Evolutionary conservation across 2,888 invertebrate species (phyloP).

Genomic region (Flabesymbios commensalis): DNA sequence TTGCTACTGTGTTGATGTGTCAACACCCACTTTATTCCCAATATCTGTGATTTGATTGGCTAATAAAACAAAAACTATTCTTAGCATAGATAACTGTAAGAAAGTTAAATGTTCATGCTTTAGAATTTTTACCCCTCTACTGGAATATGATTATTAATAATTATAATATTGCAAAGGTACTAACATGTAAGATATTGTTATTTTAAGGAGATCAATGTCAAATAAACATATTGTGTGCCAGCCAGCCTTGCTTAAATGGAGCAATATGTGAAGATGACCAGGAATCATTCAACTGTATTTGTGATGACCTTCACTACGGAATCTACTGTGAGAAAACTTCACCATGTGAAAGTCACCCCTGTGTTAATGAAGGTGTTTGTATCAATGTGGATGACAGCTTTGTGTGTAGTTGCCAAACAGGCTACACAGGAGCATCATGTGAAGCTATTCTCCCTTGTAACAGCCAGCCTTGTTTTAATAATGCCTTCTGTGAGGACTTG

Average conservation of each 20-base stretch:
- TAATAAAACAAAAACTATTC: too few relatives aligned
- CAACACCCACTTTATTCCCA: too few relatives aligned
- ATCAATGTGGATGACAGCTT: constrained; percentile 25
- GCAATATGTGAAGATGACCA: not conserved
- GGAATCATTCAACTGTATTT: constrained; percentile 7
- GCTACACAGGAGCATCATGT: constrained; percentile 44
- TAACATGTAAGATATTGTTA: not conserved
- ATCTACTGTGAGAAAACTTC: constrained; percentile 7
- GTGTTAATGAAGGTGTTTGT: constrained; percentile 37
- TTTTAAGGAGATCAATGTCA: constrained; percentile 35
- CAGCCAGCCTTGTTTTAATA: constrained; percentile 41
- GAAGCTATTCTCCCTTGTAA: constrained; percentile 41
- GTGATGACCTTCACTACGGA: constrained; percentile 1
- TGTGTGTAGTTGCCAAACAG: constrained; percentile 34
- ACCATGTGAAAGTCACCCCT: constrained; percentile 36
- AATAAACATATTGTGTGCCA: constrained; percentile 17
- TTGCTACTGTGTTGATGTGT: too few relatives aligned
- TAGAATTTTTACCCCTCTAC: not conserved
- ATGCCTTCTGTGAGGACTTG: constrained; percentile 37
- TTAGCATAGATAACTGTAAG: too few relatives aligned
- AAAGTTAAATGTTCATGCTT: too few relatives aligned
- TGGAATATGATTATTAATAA: not conserved
- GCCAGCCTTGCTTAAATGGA: constrained; percentile 12
- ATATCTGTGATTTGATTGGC: too few relatives aligned
- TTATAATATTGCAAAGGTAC: not conserved